A percentile compares a stretch with the other conserved stretches of the same genome.
phyloP scores from a whole-genome alignment of 2,888 invertebrate genomes.

The Epistrophe eligans region DNA sequence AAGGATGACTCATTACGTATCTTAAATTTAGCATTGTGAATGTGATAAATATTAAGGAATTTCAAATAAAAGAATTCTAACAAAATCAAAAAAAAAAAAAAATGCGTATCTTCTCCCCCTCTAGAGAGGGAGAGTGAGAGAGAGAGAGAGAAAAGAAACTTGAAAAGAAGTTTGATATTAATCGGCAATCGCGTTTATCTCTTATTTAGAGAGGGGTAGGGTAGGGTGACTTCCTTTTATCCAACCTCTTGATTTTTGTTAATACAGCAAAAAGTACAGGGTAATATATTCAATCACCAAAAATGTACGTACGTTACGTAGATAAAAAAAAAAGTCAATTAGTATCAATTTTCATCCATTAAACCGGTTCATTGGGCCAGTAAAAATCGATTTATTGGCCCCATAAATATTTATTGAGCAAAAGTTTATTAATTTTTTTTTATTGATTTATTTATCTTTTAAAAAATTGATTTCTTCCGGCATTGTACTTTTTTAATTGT shows the following conservation, averaged over 20 bases:
- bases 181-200: neutral
- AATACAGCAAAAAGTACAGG: neutral
- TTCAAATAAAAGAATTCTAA: constrained; percentile 18
- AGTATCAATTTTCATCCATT: too few relatives aligned
- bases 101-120: neutral
- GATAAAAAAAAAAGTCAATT: too few relatives aligned
- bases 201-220: neutral
- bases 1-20: constrained; percentile 25
- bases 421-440: too few relatives aligned
- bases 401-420: too few relatives aligned
- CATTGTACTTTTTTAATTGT: too few relatives aligned
- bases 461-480: too few relatives aligned
- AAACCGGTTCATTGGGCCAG: too few relatives aligned
- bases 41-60: constrained; percentile 29
- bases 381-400: too few relatives aligned
- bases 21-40: constrained; percentile 14
- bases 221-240: neutral
- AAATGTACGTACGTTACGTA: too few relatives aligned
- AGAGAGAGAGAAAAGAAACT: neutral
- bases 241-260: neutral
- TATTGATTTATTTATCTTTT: too few relatives aligned
- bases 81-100: neutral
- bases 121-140: too few relatives aligned
- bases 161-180: constrained; percentile 10
- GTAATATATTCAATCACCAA: neutral